Percentiles rank a stretch among this genome's conserved stretches.
These are phyloP conservation scores for Columbina picui DNA, from an alignment of 2,113 vertebrate genomes.

Conservation along the genomic window DNA sequence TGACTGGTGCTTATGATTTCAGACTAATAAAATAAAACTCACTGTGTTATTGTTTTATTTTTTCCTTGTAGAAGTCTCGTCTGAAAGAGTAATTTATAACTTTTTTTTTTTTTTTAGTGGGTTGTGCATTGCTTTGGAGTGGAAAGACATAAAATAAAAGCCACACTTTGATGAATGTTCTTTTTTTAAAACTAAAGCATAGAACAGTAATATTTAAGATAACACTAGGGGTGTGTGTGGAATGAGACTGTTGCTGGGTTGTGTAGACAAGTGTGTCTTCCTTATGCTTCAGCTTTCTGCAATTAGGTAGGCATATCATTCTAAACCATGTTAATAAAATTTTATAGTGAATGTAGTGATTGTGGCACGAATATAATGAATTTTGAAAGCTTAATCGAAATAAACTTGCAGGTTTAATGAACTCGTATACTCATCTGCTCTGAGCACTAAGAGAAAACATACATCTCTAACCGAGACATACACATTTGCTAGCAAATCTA, in stretches of 20 bases:
- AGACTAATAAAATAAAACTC: slow-evolving; percentile 3
- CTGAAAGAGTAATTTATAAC: background rate
- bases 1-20: background rate
- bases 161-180: background rate
- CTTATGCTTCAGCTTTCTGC: background rate
- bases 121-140: background rate
- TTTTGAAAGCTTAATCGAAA: slow-evolving; percentile 2
- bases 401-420: background rate
- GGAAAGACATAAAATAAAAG: background rate
- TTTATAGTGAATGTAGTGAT: background rate
- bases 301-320: background rate
- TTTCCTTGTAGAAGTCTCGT: background rate
- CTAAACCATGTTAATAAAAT: background rate
- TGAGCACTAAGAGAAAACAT: background rate
- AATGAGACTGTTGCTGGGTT: background rate
- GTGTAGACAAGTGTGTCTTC: background rate
- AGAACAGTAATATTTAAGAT: background rate
- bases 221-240: background rate
- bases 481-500: background rate
- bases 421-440: background rate
- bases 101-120: background rate
- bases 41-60: background rate
- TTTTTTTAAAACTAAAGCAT: background rate
- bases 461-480: background rate
- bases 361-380: background rate